Percentiles rank a stretch among this genome's conserved stretches.
Conservation (phyloP, 92 coral and sea anemone species). For the Pocillopora grandis region DNA sequence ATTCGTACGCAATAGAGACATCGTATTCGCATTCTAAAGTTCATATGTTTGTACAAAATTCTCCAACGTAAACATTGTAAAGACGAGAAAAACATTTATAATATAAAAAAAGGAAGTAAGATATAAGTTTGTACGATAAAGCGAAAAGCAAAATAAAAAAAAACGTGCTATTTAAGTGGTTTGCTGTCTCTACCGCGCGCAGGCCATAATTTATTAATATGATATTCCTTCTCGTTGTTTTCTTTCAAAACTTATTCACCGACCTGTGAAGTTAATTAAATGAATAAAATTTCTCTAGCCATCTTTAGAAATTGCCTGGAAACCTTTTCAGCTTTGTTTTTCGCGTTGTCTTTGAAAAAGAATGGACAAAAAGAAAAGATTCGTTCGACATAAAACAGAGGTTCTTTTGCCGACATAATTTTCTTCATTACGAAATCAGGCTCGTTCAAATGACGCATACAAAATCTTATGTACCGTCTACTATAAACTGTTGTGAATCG, state of each 20-base stretch:
- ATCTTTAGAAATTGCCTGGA: conserved; percentile 37
- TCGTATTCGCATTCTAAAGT: conserved; percentile 35
- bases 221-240: conserved; percentile 76
- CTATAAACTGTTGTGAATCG: background rate
- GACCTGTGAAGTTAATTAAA: conserved; percentile 38
- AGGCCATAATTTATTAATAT: conserved; percentile 76
- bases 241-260: conserved; percentile 56
- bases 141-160: conserved; percentile 60
- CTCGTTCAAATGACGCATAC: conserved; percentile 7
- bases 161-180: conserved; percentile 73
- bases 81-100: conserved; percentile 62
- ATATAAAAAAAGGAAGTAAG: conserved; percentile 51
- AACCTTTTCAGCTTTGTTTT: conserved; percentile 39
- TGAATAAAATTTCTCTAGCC: conserved; percentile 37
- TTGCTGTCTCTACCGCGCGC: conserved; percentile 58
- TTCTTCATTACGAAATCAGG: conserved; percentile 39
- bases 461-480: background rate
- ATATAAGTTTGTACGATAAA: conserved; percentile 75
- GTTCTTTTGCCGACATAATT: background rate
- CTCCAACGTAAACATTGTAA: conserved; percentile 34
- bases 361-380: conserved; percentile 15
- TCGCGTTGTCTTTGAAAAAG: conserved; percentile 3
- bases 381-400: background rate
- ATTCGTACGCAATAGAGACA: conserved; percentile 43
- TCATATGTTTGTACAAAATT: conserved; percentile 61